Evolutionary conservation across 2,888 invertebrate genomes (phyloP).

Genomic region (Chrysodeixis includens): DNA sequence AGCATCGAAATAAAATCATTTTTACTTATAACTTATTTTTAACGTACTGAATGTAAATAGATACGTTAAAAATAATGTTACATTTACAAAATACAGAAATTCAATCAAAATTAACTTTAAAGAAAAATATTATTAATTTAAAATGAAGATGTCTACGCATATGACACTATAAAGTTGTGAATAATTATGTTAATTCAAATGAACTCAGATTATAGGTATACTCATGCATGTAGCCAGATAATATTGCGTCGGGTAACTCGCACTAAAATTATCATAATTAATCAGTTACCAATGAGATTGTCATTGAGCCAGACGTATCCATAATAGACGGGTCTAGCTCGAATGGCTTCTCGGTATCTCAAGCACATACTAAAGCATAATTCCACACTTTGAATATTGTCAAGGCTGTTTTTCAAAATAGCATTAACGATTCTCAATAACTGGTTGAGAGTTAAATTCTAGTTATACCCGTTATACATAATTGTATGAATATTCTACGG

Average conservation of each 20-base stretch:
- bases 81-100: too few relatives aligned
- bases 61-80: too few relatives aligned
- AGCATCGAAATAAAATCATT: too few relatives aligned
- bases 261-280: slow-evolving; percentile 25
- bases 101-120: too few relatives aligned
- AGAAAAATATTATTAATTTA: not conserved
- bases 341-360: slow-evolving; percentile 26
- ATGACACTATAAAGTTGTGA: not conserved
- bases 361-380: slow-evolving; percentile 6
- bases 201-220: slow-evolving; percentile 6
- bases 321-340: not conserved
- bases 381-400: slow-evolving; percentile 24
- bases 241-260: not conserved
- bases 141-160: not conserved
- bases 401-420: slow-evolving; percentile 37
- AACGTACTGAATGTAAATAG: too few relatives aligned
- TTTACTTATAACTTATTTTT: too few relatives aligned
- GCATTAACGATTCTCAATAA: slow-evolving; percentile 25
- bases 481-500: slow-evolving; percentile 6
- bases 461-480: slow-evolving; percentile 26
- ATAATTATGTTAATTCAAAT: slow-evolving; percentile 11
- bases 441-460: slow-evolving; percentile 14
- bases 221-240: not conserved
- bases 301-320: not conserved
- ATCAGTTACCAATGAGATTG: slow-evolving; percentile 19